Evolutionary conservation across 2,113 vertebrate species (phyloP).

Genomic region (Triplophysa tibetana): DNA sequence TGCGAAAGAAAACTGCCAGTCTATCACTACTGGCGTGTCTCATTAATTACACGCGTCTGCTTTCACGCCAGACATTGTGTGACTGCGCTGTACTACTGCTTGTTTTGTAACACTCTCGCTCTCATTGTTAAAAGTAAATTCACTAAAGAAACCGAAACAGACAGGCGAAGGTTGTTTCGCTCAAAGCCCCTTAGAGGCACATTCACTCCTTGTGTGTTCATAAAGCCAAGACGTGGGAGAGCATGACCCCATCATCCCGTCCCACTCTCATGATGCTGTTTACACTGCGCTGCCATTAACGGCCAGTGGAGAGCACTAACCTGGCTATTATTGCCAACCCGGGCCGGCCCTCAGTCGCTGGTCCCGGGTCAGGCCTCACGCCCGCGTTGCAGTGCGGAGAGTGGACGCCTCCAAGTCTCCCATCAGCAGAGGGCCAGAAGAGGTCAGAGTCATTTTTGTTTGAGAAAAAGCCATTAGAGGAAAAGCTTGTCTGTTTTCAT

Average conservation of each 20-base stretch:
- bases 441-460: constrained; percentile 49
- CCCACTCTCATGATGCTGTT: constrained; percentile 29
- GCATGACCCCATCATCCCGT: constrained; percentile 16
- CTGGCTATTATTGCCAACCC: neutral
- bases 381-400: neutral
- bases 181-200: neutral
- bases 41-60: constrained; percentile 14
- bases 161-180: neutral
- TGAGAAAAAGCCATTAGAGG: constrained; percentile 50
- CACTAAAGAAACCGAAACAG: neutral
- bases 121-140: constrained; percentile 16
- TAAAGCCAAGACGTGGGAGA: constrained; percentile 4
- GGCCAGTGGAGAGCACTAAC: constrained; percentile 29
- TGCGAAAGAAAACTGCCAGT: neutral
- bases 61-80: constrained; percentile 4
- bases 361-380: constrained; percentile 7
- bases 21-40: neutral
- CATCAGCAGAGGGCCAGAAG: constrained; percentile 26
- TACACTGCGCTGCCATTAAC: constrained; percentile 33
- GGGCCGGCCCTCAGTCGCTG: constrained; percentile 7
- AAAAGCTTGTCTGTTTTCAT: constrained; percentile 48
- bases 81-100: neutral
- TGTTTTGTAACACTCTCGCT: constrained; percentile 4
- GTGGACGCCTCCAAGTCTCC: constrained; percentile 36
- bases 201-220: constrained; percentile 16